These are phyloP conservation scores for Gymnocephalus cernua DNA, from an alignment of 2,113 vertebrate species.

Conservation along the genomic window DNA sequence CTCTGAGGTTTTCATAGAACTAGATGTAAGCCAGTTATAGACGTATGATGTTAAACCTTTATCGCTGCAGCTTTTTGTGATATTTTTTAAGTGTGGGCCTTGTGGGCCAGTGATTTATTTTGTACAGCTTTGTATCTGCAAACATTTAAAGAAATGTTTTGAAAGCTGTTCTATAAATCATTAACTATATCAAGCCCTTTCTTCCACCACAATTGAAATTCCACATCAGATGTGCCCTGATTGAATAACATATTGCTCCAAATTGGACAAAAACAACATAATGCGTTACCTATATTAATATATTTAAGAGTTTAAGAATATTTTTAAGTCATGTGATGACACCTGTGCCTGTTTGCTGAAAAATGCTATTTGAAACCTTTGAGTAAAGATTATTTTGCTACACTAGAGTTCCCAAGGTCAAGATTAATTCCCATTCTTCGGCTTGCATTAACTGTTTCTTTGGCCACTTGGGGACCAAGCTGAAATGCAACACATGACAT, in stretches of 20 bases:
- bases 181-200: background rate
- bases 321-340: too few relatives aligned
- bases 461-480: background rate
- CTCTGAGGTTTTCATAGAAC: background rate
- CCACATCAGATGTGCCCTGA: background rate
- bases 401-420: too few relatives aligned
- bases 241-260: too few relatives aligned
- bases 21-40: background rate
- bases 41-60: background rate
- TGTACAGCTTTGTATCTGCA: background rate
- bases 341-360: too few relatives aligned
- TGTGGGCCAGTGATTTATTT: background rate
- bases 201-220: background rate
- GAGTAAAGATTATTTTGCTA: too few relatives aligned
- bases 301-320: too few relatives aligned
- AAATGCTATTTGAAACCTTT: too few relatives aligned
- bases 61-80: background rate
- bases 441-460: too few relatives aligned
- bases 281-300: background rate
- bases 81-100: background rate
- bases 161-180: background rate
- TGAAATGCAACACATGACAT: background rate
- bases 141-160: background rate
- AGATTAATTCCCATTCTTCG: too few relatives aligned
- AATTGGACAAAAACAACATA: background rate